A percentile compares a stretch with the other conserved stretches of the same genome.
Conservation (phyloP, 37 sponge, comb jelly and placozoan genomes). For the Petrosia ficiformis region DNA sequence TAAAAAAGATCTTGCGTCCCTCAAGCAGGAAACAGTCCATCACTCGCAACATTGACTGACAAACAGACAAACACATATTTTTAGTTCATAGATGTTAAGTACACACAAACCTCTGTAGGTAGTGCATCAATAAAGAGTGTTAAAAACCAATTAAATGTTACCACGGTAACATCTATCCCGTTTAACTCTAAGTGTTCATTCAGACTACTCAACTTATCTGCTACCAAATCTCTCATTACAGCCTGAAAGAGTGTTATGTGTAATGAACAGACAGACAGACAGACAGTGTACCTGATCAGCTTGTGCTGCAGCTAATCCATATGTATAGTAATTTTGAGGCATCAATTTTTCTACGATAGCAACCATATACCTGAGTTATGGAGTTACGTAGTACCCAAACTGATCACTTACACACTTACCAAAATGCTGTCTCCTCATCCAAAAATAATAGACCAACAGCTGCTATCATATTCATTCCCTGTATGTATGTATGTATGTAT, state of each 20-base stretch:
- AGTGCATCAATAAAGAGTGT: constrained; percentile 73
- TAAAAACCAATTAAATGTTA: constrained; percentile 79
- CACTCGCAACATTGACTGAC: constrained; percentile 48
- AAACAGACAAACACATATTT: not conserved
- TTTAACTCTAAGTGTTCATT: constrained; percentile 24
- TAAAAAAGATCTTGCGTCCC: constrained; percentile 54
- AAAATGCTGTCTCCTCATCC: constrained; percentile 75
- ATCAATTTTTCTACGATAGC: constrained; percentile 59
- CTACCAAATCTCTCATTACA: constrained; percentile 43
- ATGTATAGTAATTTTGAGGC: constrained; percentile 44
- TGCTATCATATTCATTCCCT: constrained; percentile 87
- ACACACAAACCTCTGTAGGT: constrained; percentile 60
- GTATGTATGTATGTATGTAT: not conserved
- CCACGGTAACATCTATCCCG: constrained; percentile 57
- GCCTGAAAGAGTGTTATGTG: constrained; percentile 15
- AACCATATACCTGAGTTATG: constrained; percentile 48
- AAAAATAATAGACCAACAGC: constrained; percentile 69
- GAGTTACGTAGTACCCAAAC: not conserved
- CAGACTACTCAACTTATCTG: constrained; percentile 43
- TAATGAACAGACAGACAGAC: too few species aligned
- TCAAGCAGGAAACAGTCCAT: constrained; percentile 64
- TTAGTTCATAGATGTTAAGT: not conserved
- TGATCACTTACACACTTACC: constrained; percentile 30
- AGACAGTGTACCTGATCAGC: constrained; percentile 69
- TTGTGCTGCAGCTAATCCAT: constrained; percentile 53